phyloP scores from a whole-genome alignment of 1,140 invertebrate genomes.

The Lamellibrachia luymesi region DNA sequence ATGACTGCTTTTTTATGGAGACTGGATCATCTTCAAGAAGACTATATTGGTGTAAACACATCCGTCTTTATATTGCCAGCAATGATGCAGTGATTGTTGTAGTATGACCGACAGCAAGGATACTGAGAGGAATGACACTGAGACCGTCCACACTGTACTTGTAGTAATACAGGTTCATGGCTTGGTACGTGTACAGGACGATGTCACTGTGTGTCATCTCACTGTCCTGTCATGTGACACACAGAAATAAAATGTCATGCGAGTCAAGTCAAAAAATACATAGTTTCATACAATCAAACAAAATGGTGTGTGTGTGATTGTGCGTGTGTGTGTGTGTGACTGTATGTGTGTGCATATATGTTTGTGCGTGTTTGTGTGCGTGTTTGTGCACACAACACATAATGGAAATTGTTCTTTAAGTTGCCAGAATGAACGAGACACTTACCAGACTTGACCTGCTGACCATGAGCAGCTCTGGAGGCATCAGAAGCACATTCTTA shows the following conservation, averaged over 20 bases:
- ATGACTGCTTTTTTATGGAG: too few species aligned
- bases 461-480: conserved; percentile 41
- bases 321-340: conserved; percentile 9
- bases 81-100: too few species aligned
- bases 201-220: conserved; percentile 41
- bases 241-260: background rate
- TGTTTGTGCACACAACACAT: background rate
- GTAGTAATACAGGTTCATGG: conserved; percentile 50
- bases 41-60: too few species aligned
- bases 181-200: conserved; percentile 50
- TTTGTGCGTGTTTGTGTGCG: background rate
- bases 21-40: too few species aligned
- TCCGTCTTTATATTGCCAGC: too few species aligned
- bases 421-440: background rate
- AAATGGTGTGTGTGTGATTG: background rate
- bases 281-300: background rate
- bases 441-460: conserved; percentile 36
- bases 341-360: background rate
- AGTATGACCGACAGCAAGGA: conserved; percentile 32
- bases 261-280: background rate
- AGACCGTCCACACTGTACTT: conserved; percentile 53
- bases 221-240: conserved; percentile 29
- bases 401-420: background rate
- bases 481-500: conserved; percentile 41
- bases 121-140: conserved; percentile 51